Base-by-base conservation (phyloP, 1,140 invertebrate species). In the Brachionus calyciflorus region DNA sequence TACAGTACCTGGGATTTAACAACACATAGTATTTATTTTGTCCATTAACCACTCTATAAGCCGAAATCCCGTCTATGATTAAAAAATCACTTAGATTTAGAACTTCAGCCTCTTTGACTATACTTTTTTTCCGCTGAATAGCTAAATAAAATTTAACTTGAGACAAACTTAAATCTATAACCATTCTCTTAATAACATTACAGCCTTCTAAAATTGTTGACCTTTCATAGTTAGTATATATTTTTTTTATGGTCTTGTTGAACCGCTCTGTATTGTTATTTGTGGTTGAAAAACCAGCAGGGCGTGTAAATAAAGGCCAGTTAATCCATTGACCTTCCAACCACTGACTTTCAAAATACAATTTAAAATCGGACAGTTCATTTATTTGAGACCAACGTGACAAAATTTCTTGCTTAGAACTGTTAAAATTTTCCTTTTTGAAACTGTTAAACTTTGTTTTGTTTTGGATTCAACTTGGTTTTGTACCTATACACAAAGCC, bases 1-100 rank as follows among this genome's bases (percentile, higher is more conserved):
- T 55, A 24, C 51, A 55, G 26, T 55, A 55, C 21, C 7, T 2
- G 17, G 51, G 12, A 24, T 28, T 55, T 9, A 55, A 55, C 51
- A 55, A 55, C 26, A 55, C 51, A 55, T 55, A 28, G 26, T 55
- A 55, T 55, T 55, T 55, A 24, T 55, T 55, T 24, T 55, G 19
- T 24, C 26, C 26, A 24, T 55, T 55, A 10, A 24, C 24, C 21
- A 55, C 26, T 55, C 51, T 55, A 24, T 55, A 55, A 55, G 51
- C 51, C 21, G 51, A 55, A 5, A 37, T 5, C 4, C 4, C 3
- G 9, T 37, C 33, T 5, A 37, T 37, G 4, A 37, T 37, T 3
- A 3, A 5, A 37, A 37, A 37, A 9, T 37, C 33, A 3, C 4
- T 5, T 9, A 37, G 9, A 9, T 3, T 37, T 37, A 37, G 9